These are phyloP conservation scores for Acanthurus leucopareius DNA, from an alignment of 2,797 vertebrate species.

Conservation along the genomic window DNA sequence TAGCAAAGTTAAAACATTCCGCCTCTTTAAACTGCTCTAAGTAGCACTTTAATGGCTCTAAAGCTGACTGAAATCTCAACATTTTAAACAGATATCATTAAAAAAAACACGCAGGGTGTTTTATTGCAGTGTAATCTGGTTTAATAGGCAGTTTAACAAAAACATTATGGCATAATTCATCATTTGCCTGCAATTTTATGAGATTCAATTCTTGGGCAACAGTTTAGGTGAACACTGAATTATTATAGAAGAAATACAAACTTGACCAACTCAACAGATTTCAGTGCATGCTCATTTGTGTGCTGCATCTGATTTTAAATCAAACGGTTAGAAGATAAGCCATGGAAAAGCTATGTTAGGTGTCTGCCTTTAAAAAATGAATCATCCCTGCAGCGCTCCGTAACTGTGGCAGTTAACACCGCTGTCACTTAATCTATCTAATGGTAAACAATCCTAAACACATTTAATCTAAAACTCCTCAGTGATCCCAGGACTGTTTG, in stretches of 20 bases:
- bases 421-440: neutral
- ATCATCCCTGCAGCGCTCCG: no score
- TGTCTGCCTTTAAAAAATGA: no score
- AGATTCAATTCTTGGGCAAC: constrained; percentile 10
- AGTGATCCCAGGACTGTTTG: neutral
- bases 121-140: neutral
- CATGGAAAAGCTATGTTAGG: no score
- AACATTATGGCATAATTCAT: constrained; percentile 12
- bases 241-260: neutral
- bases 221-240: neutral
- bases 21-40: constrained; percentile 23
- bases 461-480: neutral
- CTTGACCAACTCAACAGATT: neutral
- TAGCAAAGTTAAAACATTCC: constrained; percentile 22
- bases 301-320: neutral
- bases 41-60: constrained; percentile 3
- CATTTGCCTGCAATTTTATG: constrained; percentile 8
- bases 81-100: constrained; percentile 5
- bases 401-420: neutral
- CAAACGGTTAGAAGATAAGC: neutral
- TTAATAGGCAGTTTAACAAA: constrained; percentile 8
- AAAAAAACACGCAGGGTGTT: constrained; percentile 14
- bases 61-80: constrained; percentile 21
- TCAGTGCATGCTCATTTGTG: neutral
- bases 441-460: neutral